Evolutionary conservation across 2,888 invertebrate genomes (phyloP).

Genomic region (Strigamia crassipes): DNA sequence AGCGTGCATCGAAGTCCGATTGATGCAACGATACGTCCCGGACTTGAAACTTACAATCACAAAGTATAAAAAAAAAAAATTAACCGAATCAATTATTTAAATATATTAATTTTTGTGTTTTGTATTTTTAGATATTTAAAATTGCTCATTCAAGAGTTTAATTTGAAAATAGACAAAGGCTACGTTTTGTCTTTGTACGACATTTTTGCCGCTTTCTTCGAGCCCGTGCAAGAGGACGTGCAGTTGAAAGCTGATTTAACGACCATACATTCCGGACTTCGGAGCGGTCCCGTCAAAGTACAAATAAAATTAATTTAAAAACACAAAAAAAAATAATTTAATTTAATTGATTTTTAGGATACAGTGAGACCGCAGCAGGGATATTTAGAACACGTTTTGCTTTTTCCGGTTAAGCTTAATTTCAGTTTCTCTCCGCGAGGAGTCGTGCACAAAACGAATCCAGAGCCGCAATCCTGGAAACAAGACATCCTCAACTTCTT

Average conservation of each 20-base stretch:
- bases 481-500: constrained; percentile 69
- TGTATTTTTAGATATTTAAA: constrained; percentile 63
- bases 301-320: background rate
- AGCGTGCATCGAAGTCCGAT: constrained; percentile 64
- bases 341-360: background rate
- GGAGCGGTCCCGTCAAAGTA: constrained; percentile 51
- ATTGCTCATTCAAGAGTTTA: constrained; percentile 70
- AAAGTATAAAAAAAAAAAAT: constrained; percentile 54
- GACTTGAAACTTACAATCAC: constrained; percentile 58
- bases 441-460: constrained; percentile 55
- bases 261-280: constrained; percentile 66
- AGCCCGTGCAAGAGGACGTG: constrained; percentile 66
- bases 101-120: background rate
- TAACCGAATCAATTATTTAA: background rate
- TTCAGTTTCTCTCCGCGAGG: constrained; percentile 66
- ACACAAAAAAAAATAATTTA: no score
- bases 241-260: constrained; percentile 66
- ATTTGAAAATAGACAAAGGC: constrained; percentile 72
- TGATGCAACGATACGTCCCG: constrained; percentile 57
- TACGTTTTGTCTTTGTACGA: constrained; percentile 69
- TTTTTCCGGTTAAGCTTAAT: constrained; percentile 52
- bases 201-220: constrained; percentile 67
- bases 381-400: background rate
- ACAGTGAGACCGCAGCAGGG: background rate
- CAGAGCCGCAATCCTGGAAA: constrained; percentile 59